phyloP scores from a whole-genome alignment of 2,888 invertebrate genomes.

The Crocallis elinguaria region DNA sequence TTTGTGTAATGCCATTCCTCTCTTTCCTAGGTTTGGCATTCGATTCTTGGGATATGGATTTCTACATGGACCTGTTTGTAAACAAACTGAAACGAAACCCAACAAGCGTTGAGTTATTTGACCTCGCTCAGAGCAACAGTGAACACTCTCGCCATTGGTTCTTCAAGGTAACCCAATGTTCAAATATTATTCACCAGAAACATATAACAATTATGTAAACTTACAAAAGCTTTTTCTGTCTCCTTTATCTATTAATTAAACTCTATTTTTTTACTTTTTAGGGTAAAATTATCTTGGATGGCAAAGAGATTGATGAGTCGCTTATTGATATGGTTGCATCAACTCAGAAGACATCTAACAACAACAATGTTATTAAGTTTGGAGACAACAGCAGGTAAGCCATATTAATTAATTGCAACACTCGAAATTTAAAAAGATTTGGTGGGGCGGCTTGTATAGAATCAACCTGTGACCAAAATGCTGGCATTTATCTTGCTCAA shows the following conservation, averaged over 20 bases:
- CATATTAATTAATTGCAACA: too few relatives aligned
- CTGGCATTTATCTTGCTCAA: too few relatives aligned
- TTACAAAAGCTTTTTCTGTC: background rate
- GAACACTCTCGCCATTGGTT: constrained; percentile 99
- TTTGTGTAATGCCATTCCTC: too few relatives aligned
- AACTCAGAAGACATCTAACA: constrained; percentile 93
- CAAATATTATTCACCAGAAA: constrained; percentile 9
- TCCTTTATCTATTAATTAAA: too few relatives aligned
- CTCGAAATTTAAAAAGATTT: too few relatives aligned
- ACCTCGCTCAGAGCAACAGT: constrained; percentile 98
- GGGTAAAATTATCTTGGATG: constrained; percentile 94
- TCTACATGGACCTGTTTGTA: constrained; percentile 94
- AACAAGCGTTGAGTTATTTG: constrained; percentile 98
- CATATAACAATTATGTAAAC: background rate
- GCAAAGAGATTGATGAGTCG: constrained; percentile 90
- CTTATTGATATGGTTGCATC: constrained; percentile 96
- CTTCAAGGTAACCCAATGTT: constrained; percentile 88
- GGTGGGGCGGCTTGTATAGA: too few relatives aligned
- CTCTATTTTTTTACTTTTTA: constrained; percentile 46
- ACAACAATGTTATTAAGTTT: constrained; percentile 98
- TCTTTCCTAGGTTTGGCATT: constrained; percentile 90
- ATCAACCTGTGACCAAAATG: too few relatives aligned
- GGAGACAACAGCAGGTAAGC: constrained; percentile 96
- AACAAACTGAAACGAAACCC: constrained; percentile 95
- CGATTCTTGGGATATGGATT: constrained; percentile 96